Evolutionary conservation across 1,140 invertebrate genomes (phyloP), one percentile per base, ranked within the genome.

Genomic region (Tetramorium simillimum): DNA sequence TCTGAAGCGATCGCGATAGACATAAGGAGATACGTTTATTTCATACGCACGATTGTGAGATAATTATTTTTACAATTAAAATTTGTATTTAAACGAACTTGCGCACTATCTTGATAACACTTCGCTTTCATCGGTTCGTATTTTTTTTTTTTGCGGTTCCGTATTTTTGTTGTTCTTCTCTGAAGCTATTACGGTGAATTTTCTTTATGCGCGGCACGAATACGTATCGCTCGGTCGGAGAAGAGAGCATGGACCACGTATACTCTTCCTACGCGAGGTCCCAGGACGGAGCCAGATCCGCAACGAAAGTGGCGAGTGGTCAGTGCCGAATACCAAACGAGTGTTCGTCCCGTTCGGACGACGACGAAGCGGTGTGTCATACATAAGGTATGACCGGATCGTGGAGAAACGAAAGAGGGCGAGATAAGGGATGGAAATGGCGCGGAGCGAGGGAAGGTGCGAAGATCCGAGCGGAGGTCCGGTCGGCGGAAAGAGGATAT

Each of bases 281-380:
- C 86, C 69, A 90, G 89, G 91, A 87, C 80, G 84, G 89, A 90
- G 88, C 87, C 91, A 91, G 93, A 93, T 92, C 92, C 92, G 88
- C 86, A 73, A 91, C 85, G 87, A 93, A 94, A 94, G 93, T 94
- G 91, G 89, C 89, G 91, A 93, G 92, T 82, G 92, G 90, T 92
- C 93, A 93, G 92, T 88, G 88, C 88, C 93, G 94, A 94, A 94
- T 94, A 94, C 94, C 85, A 94, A 94, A 94, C 91, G 91, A 85
- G 84, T 69, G 85, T 73, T 67, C 86, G 89, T 78, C 92, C 91
- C 76, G 87, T 63, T 87, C 16, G 60, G 60, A 80, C 76, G 88
- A 92, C 86, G 87, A 91, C 81, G 90, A 60, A 73, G 77, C 86
- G 90, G 81, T 87, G 89, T 91, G 90, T 90, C 92, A 92, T 94